phyloP scores from a whole-genome alignment of 2,113 vertebrate genomes.

The Delphinus delphis region DNA sequence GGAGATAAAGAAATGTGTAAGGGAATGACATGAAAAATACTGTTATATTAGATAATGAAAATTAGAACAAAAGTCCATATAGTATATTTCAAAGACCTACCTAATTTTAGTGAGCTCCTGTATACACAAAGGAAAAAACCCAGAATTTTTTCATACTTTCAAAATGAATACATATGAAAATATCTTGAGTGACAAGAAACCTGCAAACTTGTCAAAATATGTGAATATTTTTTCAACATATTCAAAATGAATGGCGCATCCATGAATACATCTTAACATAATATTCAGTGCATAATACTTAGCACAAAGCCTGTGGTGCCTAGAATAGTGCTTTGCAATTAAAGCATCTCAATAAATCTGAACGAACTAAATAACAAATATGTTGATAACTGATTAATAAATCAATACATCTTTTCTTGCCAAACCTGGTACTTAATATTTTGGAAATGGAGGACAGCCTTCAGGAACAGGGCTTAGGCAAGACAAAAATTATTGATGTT shows the following conservation, averaged over 20 bases:
- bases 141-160: neutral
- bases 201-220: constrained; percentile 28
- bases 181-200: constrained; percentile 4
- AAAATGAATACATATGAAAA: constrained; percentile 24
- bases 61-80: neutral
- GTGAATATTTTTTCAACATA: neutral
- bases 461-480: neutral
- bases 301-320: neutral
- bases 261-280: neutral
- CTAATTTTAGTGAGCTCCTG: neutral
- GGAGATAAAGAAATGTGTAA: neutral
- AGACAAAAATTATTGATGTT: neutral
- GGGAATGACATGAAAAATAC: neutral
- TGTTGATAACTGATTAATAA: neutral
- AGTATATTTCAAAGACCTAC: neutral
- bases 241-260: neutral
- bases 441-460: neutral
- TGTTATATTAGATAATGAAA: neutral
- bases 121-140: neutral
- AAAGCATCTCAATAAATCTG: neutral
- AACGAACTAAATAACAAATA: neutral
- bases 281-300: neutral
- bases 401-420: neutral
- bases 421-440: neutral
- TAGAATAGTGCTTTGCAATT: neutral